Conservation (phyloP, 2,888 invertebrate genomes). For the Cosmorhoe ocellata region DNA sequence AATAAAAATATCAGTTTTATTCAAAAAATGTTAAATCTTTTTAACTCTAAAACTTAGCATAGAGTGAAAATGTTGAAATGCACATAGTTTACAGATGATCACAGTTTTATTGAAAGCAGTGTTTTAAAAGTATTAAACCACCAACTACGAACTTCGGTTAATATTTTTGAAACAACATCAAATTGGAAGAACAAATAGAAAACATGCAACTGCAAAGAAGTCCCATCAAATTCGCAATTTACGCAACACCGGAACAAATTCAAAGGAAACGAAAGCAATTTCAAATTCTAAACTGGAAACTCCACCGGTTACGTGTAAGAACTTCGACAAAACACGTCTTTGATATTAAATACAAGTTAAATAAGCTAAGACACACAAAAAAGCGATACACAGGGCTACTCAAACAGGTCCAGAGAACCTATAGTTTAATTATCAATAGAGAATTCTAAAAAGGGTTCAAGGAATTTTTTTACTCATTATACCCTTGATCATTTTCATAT, state of each 20-base stretch:
- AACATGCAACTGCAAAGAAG: slow-evolving; percentile 21
- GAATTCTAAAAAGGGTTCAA: neutral
- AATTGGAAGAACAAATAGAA: slow-evolving; percentile 26
- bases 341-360: slow-evolving; percentile 76
- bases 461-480: too few relatives aligned
- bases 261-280: slow-evolving; percentile 61
- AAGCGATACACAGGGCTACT: neutral
- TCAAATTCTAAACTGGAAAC: slow-evolving; percentile 63
- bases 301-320: slow-evolving; percentile 51
- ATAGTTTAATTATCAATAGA: neutral
- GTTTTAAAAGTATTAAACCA: neutral
- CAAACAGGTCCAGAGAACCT: neutral
- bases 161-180: slow-evolving; percentile 20
- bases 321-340: slow-evolving; percentile 69
- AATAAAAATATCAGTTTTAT: too few relatives aligned
- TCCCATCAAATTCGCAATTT: slow-evolving; percentile 39
- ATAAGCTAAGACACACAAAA: slow-evolving; percentile 37
- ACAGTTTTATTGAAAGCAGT: too few relatives aligned
- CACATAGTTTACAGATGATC: too few relatives aligned
- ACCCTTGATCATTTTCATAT: too few relatives aligned
- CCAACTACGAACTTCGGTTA: neutral
- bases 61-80: too few relatives aligned
- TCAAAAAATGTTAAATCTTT: too few relatives aligned
- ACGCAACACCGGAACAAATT: slow-evolving; percentile 49
- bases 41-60: too few relatives aligned